Base-by-base conservation (phyloP, 2,888 invertebrate species). In the Palloptera scutellata region DNA sequence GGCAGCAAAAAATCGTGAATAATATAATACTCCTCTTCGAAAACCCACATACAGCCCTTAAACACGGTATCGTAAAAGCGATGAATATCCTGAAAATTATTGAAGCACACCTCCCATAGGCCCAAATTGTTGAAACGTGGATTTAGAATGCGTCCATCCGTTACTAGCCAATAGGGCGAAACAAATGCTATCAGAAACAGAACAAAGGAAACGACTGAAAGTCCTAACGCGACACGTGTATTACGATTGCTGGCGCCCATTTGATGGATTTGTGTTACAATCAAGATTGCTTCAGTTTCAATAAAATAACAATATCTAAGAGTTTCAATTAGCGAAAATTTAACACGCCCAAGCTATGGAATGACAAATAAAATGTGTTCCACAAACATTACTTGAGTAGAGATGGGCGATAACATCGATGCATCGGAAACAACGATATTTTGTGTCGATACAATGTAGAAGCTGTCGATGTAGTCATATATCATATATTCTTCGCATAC, bases 1-100 rank as follows among this genome's bases (percentile, higher is more conserved):
- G 96, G 96, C 75, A 96, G 86, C 4, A 98, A 86, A 77, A 95
- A 92, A 76, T 96, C 93, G 78, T 95, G 92, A 74, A 98, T 95
- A 68, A 96, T 96, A 81, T 96, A 95, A 83, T 95, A 97, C 86
- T 98, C 97, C 83, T 96, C 97, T 85, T 97, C 95, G 80, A 97
- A 96, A 69, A 98, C 93, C 96, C 97, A 98, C 94, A 96, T 96
- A 81, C 98, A 98, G 0, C 95, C 95, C 15, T 87, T 88, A 78
- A 95, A 95, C 63, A 88, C 87, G 6, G 90, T 91, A 78, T 97
- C 95, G 85, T 97, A 97, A 83, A 91, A 89, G 73, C 92, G 91
- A 75, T 92, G 91, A 5, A 93, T 90, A 82, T 97, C 97, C 84
- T 92, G 91, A 81, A 96, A 96, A 55, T 92, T 89, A 76, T 91